phyloP scores from a whole-genome alignment of 2,113 vertebrate species.

The Caloenas nicobarica region DNA sequence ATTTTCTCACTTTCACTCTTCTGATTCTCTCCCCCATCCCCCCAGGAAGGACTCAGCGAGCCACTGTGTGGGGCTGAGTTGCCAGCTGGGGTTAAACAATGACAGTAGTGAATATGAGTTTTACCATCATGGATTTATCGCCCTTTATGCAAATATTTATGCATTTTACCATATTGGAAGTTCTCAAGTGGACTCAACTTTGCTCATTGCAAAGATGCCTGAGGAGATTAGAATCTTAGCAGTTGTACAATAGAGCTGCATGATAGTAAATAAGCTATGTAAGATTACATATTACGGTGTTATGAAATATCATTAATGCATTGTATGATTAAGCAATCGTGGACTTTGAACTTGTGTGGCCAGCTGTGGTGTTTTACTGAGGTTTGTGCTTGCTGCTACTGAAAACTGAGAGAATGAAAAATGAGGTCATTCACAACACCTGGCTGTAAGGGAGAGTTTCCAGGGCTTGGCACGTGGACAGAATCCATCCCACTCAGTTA shows the following conservation, averaged over 20 bases:
- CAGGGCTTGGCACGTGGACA: not conserved
- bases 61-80: no score
- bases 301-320: not conserved
- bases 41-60: no score
- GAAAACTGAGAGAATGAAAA: not conserved
- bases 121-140: not conserved
- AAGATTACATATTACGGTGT: not conserved
- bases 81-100: no score
- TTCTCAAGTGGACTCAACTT: not conserved
- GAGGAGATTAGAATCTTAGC: not conserved
- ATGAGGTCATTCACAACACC: not conserved
- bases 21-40: no score
- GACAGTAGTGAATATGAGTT: not conserved
- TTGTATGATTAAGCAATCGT: not conserved
- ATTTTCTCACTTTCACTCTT: no score
- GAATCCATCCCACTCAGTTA: not conserved
- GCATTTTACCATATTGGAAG: not conserved
- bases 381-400: not conserved
- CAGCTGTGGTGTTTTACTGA: not conserved
- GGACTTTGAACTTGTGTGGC: not conserved
- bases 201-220: not conserved
- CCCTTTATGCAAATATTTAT: not conserved
- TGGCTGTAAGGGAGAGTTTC: not conserved
- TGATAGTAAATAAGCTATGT: not conserved
- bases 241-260: not conserved